Percentiles rank a stretch among this genome's conserved stretches.
These are phyloP conservation scores for Drosophila lowei DNA, from an alignment of 1,140 invertebrate genomes.

Conservation along the genomic window DNA sequence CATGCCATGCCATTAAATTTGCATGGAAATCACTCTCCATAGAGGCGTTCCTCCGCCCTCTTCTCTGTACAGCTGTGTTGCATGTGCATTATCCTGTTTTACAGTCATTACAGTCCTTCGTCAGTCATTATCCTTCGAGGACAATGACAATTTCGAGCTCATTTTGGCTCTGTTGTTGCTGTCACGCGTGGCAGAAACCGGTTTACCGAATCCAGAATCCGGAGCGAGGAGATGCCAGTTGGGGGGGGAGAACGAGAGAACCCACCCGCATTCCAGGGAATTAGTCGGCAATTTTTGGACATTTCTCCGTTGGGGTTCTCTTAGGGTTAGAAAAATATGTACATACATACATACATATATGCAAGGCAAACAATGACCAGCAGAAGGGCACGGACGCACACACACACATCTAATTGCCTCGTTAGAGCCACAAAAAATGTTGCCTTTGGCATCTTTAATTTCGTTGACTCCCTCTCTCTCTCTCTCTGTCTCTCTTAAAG, in stretches of 20 bases:
- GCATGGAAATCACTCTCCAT: conserved; percentile 11
- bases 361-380: conserved; percentile 27
- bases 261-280: conserved; percentile 73
- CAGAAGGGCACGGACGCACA: neutral
- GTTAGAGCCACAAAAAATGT: conserved; percentile 8
- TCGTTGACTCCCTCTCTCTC: neutral
- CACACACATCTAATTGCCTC: conserved; percentile 26
- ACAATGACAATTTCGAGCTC: conserved; percentile 45
- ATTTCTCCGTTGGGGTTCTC: neutral
- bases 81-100: conserved; percentile 46
- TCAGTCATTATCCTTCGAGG: conserved; percentile 26
- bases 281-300: conserved; percentile 48
- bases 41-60: neutral
- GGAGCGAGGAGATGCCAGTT: neutral
- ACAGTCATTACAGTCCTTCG: conserved; percentile 32
- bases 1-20: conserved; percentile 10
- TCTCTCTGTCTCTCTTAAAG: neutral
- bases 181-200: conserved; percentile 56
- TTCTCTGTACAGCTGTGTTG: conserved; percentile 3
- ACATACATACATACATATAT: neutral
- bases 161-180: conserved; percentile 43
- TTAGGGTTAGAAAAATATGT: conserved; percentile 36
- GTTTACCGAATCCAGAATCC: conserved; percentile 17
- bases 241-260: conserved; percentile 2
- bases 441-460: neutral